Base-by-base conservation (phyloP, 2,888 invertebrate species). In the Pandemis corylana region DNA sequence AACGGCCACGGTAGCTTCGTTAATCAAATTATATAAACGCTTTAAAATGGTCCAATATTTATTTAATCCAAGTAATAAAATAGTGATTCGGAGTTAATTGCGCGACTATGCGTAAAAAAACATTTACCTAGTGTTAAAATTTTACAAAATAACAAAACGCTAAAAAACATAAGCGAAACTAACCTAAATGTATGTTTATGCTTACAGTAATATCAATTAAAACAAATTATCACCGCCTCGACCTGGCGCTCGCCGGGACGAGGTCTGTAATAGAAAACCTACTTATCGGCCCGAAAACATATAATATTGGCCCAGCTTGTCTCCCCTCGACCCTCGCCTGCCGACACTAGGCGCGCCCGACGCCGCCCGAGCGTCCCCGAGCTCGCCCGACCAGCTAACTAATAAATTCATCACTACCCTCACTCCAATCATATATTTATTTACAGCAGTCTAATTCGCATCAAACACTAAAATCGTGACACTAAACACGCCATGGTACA, bases 241-340 rank as follows among this genome's bases (percentile, higher is more conserved):
- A 81, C 77, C 84, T 79, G 79, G 82, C 79, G 77, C 81, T 82
- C 76, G 77, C 75, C 77, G 79, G 78, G 77, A 76, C 78, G 77
- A 78, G 82, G 85, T 82, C 81, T 81, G 86, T 87, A 87, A 85
- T 84, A 89, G 89, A 90, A 89, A 89, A 89, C 89, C 89, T 90
- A 90, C 87, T 87, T 90, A 89, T 89, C 89, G 89, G 94, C 92
- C 94, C 94, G 90, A 92, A 94, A 94, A 95, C 94, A 95, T 94
- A 95, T 94, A 91, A 59, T 87, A 89, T 89, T 91, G 94, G 94
- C 94, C 94, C 94, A 87, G 87, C 88, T 85, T 85, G 68, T 68
- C 76, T 68, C 62, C 71, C 49, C 13, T 10, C 67, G 72, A 62
- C 44, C 44, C 12, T 46, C 12, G 65, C 28, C 53, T 68, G 67